Percentiles rank a stretch among this genome's conserved stretches.
phyloP scores from a whole-genome alignment of 2,113 vertebrate genomes.

The Phylloscopus trochilus region DNA sequence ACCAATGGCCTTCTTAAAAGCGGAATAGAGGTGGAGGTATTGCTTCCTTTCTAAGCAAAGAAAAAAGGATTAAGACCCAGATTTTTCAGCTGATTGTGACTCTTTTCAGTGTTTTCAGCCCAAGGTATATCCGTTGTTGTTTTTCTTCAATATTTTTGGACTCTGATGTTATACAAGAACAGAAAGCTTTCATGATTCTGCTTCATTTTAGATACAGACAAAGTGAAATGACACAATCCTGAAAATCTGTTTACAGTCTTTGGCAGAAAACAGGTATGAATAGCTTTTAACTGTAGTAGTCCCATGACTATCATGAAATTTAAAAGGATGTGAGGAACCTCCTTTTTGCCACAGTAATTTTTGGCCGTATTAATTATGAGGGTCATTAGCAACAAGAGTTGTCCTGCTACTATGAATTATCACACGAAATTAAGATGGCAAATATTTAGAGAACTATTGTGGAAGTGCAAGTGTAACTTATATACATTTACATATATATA shows the following conservation, averaged over 20 bases:
- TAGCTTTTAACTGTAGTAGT: not conserved
- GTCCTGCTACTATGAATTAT: not conserved
- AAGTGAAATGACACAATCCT: not conserved
- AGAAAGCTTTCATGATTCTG: not conserved
- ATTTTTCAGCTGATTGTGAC: not conserved
- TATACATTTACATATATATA: fast-evolving
- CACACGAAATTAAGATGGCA: not conserved
- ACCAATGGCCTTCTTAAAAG: fast-evolving
- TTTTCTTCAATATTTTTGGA: not conserved
- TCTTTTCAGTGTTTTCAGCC: not conserved
- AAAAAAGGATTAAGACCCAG: not conserved
- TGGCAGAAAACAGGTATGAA: not conserved
- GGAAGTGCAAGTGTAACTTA: not conserved
- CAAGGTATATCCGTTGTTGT: not conserved
- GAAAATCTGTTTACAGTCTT: not conserved
- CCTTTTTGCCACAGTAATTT: not conserved
- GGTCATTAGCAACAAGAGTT: not conserved
- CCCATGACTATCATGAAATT: not conserved
- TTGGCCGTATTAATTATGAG: not conserved
- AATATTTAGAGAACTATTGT: not conserved
- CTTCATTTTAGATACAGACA: not conserved
- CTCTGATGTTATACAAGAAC: fast-evolving
- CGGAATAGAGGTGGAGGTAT: not conserved
- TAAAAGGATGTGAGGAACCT: not conserved
- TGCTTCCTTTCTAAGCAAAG: not conserved